Percentiles rank a stretch among this genome's conserved stretches.
These are phyloP conservation scores for Linyphia triangularis DNA, from an alignment of 2,888 invertebrate genomes.

Conservation along the genomic window DNA sequence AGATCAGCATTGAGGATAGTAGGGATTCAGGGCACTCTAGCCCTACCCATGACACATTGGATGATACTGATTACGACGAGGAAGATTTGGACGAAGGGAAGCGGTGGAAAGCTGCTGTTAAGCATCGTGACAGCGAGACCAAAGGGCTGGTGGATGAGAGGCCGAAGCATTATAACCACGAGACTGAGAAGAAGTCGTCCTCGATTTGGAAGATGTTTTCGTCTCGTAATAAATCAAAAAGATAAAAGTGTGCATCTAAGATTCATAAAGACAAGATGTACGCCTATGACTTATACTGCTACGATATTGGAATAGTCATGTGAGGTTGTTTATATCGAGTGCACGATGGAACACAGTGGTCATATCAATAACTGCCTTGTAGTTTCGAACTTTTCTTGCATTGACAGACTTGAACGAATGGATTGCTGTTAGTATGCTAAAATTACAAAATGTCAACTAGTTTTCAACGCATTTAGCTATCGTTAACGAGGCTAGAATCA, in stretches of 20 bases:
- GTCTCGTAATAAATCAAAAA: slow-evolving; percentile 46
- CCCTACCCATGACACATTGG: slow-evolving; percentile 56
- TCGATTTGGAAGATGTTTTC: slow-evolving; percentile 74
- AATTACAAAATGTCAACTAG: no score
- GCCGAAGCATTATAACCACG: slow-evolving; percentile 2
- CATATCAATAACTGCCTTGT: neutral
- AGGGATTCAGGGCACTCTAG: slow-evolving; percentile 73
- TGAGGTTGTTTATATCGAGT: neutral
- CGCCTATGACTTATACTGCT: neutral
- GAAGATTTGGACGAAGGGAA: slow-evolving; percentile 13
- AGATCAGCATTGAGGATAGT: slow-evolving; percentile 67
- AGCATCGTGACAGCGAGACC: slow-evolving; percentile 64
- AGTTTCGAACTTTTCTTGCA: no score
- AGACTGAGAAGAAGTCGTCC: slow-evolving; percentile 47
- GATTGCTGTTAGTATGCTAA: no score
- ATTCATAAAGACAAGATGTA: no score
- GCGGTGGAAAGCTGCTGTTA: slow-evolving; percentile 17
- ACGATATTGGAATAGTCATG: no score
- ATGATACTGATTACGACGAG: slow-evolving; percentile 44
- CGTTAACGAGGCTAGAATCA: no score
- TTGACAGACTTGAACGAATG: no score
- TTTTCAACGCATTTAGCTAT: no score
- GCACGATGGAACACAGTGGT: neutral
- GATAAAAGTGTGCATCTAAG: neutral
- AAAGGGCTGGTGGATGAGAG: slow-evolving; percentile 53